Evolutionary conservation across 2,888 invertebrate species (phyloP).

Genomic region (Clistopyga incitator): DNA sequence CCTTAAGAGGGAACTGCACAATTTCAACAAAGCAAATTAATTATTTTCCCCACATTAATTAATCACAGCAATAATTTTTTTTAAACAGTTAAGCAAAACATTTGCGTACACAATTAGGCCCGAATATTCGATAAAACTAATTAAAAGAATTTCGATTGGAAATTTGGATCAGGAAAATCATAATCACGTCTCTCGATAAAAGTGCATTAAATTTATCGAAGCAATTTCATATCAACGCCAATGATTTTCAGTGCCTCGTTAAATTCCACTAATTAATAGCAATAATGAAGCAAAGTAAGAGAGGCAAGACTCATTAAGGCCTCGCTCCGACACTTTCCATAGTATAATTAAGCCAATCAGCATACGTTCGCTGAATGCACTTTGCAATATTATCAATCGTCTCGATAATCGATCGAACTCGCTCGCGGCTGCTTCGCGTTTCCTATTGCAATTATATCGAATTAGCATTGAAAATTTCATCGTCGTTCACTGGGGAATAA

Average conservation of each 20-base stretch:
- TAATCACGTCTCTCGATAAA: neutral
- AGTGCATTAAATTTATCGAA: neutral
- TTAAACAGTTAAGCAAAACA: no score
- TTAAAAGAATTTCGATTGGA: no score
- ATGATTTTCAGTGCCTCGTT: neutral
- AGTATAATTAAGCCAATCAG: slow-evolving; percentile 29
- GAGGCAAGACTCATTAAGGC: neutral
- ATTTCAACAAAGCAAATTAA: neutral
- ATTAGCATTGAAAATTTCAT: slow-evolving; percentile 37
- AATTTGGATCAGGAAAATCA: no score
- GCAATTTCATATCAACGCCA: neutral
- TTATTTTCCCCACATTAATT: no score
- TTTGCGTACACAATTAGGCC: no score
- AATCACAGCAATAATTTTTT: no score
- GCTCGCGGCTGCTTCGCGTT: slow-evolving; percentile 8
- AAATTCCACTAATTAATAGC: neutral
- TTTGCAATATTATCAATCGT: neutral
- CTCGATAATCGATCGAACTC: slow-evolving; percentile 1
- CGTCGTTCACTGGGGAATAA: slow-evolving; percentile 22
- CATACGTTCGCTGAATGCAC: neutral
- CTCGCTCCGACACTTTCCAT: neutral
- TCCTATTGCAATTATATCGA: neutral
- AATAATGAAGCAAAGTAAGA: slow-evolving; percentile 11
- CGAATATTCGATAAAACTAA: no score
- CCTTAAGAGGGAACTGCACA: neutral